phyloP scores from a whole-genome alignment of 1,140 invertebrate species.

The Chionoecetes opilio region DNA sequence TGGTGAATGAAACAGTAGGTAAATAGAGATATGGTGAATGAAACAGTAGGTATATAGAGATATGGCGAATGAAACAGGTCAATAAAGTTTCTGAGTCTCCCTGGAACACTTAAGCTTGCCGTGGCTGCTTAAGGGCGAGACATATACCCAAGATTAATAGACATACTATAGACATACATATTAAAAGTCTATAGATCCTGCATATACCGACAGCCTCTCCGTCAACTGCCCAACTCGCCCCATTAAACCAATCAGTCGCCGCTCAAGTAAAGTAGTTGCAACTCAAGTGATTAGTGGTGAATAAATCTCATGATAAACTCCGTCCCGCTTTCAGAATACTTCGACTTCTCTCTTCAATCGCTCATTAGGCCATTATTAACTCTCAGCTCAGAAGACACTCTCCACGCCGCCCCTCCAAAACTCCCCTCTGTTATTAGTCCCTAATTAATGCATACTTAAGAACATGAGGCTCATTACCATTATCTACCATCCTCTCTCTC shows the following conservation, averaged over 20 bases:
- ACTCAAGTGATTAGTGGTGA: conserved; percentile 5
- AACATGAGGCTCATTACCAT: conserved; percentile 28
- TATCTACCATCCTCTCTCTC: not conserved
- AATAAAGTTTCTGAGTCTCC: not conserved
- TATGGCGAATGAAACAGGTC: too few relatives aligned
- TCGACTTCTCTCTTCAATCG: conserved; percentile 15
- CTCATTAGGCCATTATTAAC: not conserved
- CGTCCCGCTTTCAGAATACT: not conserved
- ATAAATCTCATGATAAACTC: conserved; percentile 22
- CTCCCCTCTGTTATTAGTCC: not conserved
- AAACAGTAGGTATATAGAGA: too few relatives aligned
- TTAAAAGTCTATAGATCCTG: too few relatives aligned
- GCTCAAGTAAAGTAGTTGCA: not conserved
- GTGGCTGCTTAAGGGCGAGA: not conserved
- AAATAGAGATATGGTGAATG: too few relatives aligned
- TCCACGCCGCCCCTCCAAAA: not conserved
- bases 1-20: too few relatives aligned
- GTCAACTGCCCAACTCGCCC: not conserved
- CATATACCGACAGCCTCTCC: not conserved
- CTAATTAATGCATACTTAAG: conserved; percentile 8
- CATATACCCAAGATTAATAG: too few relatives aligned
- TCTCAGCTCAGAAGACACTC: not conserved
- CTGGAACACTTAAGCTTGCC: not conserved
- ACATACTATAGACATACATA: too few relatives aligned
- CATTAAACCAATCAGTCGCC: conserved; percentile 6